phyloP scores from a whole-genome alignment of 1,140 invertebrate species.

The Papilio polyxenes region DNA sequence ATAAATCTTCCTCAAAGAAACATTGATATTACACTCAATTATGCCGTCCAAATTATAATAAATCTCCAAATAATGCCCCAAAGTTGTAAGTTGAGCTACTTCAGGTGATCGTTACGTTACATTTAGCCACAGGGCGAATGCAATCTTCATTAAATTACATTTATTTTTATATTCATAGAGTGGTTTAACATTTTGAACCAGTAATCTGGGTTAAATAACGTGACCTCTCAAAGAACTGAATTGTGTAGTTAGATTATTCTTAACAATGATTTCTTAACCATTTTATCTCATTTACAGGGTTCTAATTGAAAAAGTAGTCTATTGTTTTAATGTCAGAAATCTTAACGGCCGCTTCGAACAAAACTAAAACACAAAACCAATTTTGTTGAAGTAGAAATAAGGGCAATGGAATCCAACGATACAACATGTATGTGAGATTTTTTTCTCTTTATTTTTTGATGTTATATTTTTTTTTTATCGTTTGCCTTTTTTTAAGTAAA shows the following conservation, averaged over 20 bases:
- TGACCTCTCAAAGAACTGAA: neutral
- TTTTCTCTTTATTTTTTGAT: no score
- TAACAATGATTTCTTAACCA: neutral
- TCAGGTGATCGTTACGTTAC: constrained; percentile 74
- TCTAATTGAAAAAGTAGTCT: no score
- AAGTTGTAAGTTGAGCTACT: constrained; percentile 70
- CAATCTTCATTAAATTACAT: constrained; percentile 74
- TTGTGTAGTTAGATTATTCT: neutral
- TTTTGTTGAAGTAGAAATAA: no score
- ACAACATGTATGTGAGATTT: no score
- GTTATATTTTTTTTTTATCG: no score
- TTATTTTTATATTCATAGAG: constrained; percentile 56
- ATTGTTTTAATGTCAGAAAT: no score
- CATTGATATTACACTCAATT: constrained; percentile 65
- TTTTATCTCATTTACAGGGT: no score
- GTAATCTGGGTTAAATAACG: constrained; percentile 12
- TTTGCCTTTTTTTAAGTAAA: no score
- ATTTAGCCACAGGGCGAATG: constrained; percentile 56
- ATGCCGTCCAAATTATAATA: constrained; percentile 70
- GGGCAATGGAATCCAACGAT: no score
- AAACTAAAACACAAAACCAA: no score
- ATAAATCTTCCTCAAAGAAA: constrained; percentile 70
- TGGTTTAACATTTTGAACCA: constrained; percentile 36
- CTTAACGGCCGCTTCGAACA: no score
- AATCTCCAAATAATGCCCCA: constrained; percentile 74